A percentile compares a stretch with the other conserved stretches of the same genome.
Conservation (phyloP, 2,113 vertebrate species). For the Circaetus cinerascens region DNA sequence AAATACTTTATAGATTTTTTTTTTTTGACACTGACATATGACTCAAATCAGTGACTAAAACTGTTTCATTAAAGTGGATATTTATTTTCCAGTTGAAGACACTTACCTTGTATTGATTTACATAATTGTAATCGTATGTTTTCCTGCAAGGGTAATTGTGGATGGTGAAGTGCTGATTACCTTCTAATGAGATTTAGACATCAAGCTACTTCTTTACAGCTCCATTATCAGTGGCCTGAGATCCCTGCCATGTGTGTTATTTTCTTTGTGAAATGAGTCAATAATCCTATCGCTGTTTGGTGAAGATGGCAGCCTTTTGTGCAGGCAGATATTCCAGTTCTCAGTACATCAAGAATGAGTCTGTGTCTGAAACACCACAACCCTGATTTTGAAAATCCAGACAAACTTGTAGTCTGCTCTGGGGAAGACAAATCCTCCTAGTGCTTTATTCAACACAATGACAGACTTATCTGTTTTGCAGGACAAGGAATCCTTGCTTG, state of each 20-base stretch:
- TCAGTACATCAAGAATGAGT: not conserved
- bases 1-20: not conserved
- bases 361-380: not conserved
- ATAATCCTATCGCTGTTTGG: not conserved
- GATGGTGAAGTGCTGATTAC: not conserved
- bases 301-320: not conserved
- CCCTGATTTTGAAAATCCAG: not conserved
- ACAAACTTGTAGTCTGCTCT: not conserved
- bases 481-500: not conserved
- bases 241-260: not conserved
- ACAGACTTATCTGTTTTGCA: not conserved
- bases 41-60: not conserved
- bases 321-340: not conserved
- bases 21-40: not conserved
- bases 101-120: not conserved
- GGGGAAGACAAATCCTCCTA: not conserved
- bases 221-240: not conserved
- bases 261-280: not conserved
- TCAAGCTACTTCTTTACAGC: not conserved
- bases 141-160: not conserved
- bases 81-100: not conserved
- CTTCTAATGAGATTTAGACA: not conserved
- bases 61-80: not conserved
- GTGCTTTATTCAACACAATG: not conserved
- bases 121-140: not conserved